Evolutionary conservation across 2,113 vertebrate genomes (phyloP).

Genomic region (Dendrocopos noguchii): DNA sequence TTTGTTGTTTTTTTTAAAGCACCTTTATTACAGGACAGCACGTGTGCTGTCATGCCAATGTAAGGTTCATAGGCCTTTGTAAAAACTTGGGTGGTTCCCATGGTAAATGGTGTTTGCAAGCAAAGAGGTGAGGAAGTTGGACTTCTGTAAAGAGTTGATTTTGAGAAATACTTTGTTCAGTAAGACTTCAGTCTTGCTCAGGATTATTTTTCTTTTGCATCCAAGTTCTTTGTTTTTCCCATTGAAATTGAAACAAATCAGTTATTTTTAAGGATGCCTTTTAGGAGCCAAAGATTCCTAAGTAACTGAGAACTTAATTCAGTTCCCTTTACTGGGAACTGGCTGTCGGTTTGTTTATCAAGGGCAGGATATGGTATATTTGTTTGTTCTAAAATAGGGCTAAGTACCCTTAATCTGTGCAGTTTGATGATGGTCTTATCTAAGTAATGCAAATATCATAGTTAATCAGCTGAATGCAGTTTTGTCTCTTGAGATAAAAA

Average conservation of each 20-base stretch:
- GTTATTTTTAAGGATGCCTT: neutral
- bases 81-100: neutral
- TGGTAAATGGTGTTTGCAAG: neutral
- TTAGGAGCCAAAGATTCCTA: neutral
- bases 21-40: neutral
- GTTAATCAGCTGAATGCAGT: neutral
- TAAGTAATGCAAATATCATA: neutral
- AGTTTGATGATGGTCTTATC: neutral
- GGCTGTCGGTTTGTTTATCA: neutral
- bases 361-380: neutral
- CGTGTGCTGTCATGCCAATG: accelerated
- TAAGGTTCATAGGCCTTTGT: neutral
- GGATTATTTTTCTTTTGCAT: neutral
- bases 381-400: neutral
- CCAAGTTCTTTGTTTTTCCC: neutral
- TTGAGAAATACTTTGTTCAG: neutral
- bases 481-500: conserved; percentile 13
- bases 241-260: neutral
- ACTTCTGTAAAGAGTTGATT: neutral
- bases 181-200: neutral
- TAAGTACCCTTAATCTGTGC: neutral
- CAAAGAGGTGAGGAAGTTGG: neutral
- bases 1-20: neutral
- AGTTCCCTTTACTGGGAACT: neutral
- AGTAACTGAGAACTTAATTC: neutral